Evolutionary conservation across 2,113 vertebrate species (phyloP).

Genomic region (Platichthys stellatus): DNA sequence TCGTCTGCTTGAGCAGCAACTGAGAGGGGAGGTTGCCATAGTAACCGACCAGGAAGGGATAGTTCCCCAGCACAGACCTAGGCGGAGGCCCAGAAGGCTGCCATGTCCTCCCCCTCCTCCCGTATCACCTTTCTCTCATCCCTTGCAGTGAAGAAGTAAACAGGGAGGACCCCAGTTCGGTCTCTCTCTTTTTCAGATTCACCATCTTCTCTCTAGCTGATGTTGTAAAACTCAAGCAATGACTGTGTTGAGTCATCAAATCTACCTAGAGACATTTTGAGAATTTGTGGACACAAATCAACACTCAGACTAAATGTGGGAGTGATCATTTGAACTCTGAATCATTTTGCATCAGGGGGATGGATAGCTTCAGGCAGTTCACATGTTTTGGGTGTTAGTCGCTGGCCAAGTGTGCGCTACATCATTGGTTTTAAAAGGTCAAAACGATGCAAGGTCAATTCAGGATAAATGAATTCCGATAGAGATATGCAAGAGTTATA

Average conservation of each 20-base stretch:
- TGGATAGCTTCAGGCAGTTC: not conserved
- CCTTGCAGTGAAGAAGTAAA: conserved; percentile 64
- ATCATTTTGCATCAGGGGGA: conserved; percentile 1
- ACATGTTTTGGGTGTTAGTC: not conserved
- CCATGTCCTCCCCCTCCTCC: conserved; percentile 19
- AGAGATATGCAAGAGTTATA: not conserved
- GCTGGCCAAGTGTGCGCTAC: not conserved
- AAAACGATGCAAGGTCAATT: not conserved
- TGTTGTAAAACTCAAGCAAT: no score
- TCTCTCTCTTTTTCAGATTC: no score
- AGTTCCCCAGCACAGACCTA: conserved; percentile 49
- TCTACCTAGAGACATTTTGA: not conserved
- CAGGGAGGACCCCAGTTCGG: conserved; percentile 38
- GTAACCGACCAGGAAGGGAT: conserved; percentile 66
- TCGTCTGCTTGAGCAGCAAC: conserved; percentile 45
- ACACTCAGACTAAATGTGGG: no score
- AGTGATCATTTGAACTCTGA: not conserved
- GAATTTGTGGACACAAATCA: not conserved
- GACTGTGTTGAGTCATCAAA: not conserved
- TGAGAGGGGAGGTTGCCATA: conserved; percentile 66
- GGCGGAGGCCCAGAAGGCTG: conserved; percentile 52
- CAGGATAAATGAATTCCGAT: not conserved
- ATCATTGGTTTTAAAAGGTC: not conserved
- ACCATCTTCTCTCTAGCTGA: not conserved
- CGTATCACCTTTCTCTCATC: not conserved